Conservation (phyloP, 2,888 invertebrate species). For the Amblyjoppa fuscipennis region DNA sequence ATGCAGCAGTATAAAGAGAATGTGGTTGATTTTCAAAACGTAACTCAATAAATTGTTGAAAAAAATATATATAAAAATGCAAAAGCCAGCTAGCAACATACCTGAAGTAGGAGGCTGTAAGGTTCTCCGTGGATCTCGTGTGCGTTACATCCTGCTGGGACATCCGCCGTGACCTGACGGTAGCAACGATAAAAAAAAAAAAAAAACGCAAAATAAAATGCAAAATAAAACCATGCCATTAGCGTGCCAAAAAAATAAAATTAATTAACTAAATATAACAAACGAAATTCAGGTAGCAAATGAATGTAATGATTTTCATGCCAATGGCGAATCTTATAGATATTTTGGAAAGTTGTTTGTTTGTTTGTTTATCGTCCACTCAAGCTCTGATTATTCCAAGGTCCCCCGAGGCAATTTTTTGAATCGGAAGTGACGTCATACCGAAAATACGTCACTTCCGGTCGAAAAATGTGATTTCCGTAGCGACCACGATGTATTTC, state of each 20-base stretch:
- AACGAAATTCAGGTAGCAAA: background rate
- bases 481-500: too few species aligned
- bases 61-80: slow-evolving; percentile 39
- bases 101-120: slow-evolving; percentile 81
- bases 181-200: slow-evolving; percentile 58
- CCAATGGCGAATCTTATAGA: background rate
- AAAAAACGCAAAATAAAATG: slow-evolving; percentile 86
- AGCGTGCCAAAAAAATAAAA: slow-evolving; percentile 73
- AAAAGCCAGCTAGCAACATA: slow-evolving; percentile 74
- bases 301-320: background rate
- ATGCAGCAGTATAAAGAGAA: background rate
- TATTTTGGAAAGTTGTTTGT: background rate
- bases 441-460: too few species aligned
- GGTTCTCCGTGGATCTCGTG: slow-evolving; percentile 83
- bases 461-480: too few species aligned
- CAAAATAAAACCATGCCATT: slow-evolving; percentile 80
- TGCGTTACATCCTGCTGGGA: slow-evolving; percentile 91
- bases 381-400: too few species aligned
- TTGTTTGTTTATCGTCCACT: background rate
- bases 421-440: too few species aligned
- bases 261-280: slow-evolving; percentile 40
- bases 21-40: slow-evolving; percentile 14
- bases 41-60: slow-evolving; percentile 17
- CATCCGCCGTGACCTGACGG: slow-evolving; percentile 93
- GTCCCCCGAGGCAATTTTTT: too few species aligned